Percentiles rank a stretch among this genome's conserved stretches.
phyloP scores from a whole-genome alignment of 1,140 invertebrate genomes.

The Phortica variegata region DNA sequence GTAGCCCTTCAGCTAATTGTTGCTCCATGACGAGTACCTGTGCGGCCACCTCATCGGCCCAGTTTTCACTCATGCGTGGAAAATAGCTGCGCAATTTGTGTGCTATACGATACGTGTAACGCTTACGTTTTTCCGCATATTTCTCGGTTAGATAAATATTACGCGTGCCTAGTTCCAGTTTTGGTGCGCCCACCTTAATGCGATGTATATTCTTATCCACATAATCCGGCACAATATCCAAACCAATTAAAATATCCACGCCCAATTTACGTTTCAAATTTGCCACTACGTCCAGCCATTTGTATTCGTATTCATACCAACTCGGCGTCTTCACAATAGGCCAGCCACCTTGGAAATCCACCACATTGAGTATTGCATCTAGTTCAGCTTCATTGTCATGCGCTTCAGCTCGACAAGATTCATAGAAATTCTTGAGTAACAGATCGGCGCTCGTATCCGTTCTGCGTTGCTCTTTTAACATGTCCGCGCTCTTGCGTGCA shows the following conservation, averaged over 20 bases:
- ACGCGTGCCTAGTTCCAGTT: slow-evolving; percentile 28
- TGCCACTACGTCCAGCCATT: slow-evolving; percentile 43
- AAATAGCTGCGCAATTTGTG: slow-evolving; percentile 36
- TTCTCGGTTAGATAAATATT: slow-evolving; percentile 25
- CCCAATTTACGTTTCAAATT: slow-evolving; percentile 34
- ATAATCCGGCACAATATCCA: slow-evolving; percentile 42
- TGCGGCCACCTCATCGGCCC: slow-evolving; percentile 33
- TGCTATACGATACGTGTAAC: slow-evolving; percentile 25
- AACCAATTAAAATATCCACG: slow-evolving; percentile 42
- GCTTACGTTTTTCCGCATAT: slow-evolving; percentile 18
- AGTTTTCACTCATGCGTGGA: slow-evolving; percentile 28
- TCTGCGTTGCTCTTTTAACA: slow-evolving; percentile 30
- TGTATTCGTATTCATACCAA: slow-evolving; percentile 47
- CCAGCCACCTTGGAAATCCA: slow-evolving; percentile 45
- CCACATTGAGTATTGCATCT: slow-evolving; percentile 26
- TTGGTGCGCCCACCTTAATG: slow-evolving; percentile 38
- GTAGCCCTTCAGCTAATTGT: slow-evolving; percentile 41
- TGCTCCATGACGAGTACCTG: slow-evolving; percentile 39
- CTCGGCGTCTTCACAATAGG: slow-evolving; percentile 32
- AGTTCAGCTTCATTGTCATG: slow-evolving; percentile 24
- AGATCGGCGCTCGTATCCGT: slow-evolving; percentile 37
- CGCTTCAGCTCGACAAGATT: slow-evolving; percentile 70
- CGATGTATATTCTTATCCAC: slow-evolving; percentile 42
- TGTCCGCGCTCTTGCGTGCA: slow-evolving; percentile 40
- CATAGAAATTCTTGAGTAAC: slow-evolving; percentile 79